Evolutionary conservation across 2,797 vertebrate genomes (phyloP), one percentile per base, ranked within the genome.

Genomic region (Acrossocheilus fasciatus): DNA sequence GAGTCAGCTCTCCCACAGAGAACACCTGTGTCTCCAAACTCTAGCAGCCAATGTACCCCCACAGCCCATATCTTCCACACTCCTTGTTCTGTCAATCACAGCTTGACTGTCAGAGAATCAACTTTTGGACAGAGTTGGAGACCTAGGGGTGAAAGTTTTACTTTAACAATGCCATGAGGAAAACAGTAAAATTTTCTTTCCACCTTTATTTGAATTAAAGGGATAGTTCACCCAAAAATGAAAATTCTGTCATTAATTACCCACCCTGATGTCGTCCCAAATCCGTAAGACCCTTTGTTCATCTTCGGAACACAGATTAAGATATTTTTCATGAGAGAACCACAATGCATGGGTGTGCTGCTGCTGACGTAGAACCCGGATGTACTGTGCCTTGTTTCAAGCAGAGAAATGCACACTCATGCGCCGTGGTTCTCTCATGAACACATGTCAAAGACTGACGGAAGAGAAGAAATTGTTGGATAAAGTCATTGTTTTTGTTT

Each of bases 11-110:
- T 80, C 64, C 74, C 86, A 88, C 50, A 39, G 41, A 83, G 78
- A 80, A 62, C 90, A 91, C 81, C 72, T 89, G 87, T 86, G 87
- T 64, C 14, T 59, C 4, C 64, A 41, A 23, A 74, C 76, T 59
- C 76, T 39, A 66, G 64, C 64, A 66, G 14, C 64, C 64, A 66
- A 17, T 34, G 64, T 79, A n/a, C 45, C 54, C 69, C 47, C 50
- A 15, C 64, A 34, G 18, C 7, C 14, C 15, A 83, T 84, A 74
- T 84, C 81, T 86, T 86, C 83, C 80, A 86, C 57, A 50, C 66
- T 77, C 47, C 43, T 70, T 12, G 18, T 41, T 43, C 62, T 74
- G 45, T 45, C 59, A 70, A 15, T 26, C 41, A 26, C 26, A 66
- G 26, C 62, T 66, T 66, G 26, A 15, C 11, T 66, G 2, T 34